A percentile compares a stretch with the other conserved stretches of the same genome.
Conservation (phyloP, 92 coral and sea anemone species). For the Siderastrea siderea region DNA sequence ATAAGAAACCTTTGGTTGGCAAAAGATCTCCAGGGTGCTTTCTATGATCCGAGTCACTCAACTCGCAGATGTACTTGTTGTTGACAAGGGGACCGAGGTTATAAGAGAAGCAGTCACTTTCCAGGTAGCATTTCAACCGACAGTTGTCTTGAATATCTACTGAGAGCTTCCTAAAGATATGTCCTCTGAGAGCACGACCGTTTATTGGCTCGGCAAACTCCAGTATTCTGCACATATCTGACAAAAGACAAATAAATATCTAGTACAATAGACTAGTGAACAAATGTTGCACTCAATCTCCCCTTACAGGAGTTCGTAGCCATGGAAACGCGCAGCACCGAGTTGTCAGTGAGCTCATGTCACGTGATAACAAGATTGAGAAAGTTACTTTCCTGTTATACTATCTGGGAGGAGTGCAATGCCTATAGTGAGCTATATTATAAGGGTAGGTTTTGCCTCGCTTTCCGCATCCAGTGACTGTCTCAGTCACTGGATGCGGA, state of each 20-base stretch:
- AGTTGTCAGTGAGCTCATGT: no score
- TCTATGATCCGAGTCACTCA: constrained; percentile 13
- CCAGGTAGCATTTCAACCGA: constrained; percentile 13
- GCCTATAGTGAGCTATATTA: no score
- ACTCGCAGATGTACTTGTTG: constrained; percentile 1
- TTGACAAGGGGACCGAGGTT: not conserved
- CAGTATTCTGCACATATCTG: not conserved
- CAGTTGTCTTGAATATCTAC: not conserved
- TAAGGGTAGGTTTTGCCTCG: no score
- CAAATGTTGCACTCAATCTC: no score
- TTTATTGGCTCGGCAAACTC: not conserved
- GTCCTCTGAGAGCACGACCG: not conserved
- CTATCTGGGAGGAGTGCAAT: no score
- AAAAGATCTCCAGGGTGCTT: constrained; percentile 1
- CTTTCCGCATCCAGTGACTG: no score
- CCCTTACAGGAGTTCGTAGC: not conserved
- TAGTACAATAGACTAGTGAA: not conserved
- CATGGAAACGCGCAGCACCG: not conserved
- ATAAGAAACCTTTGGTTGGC: not conserved
- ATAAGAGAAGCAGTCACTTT: constrained; percentile 10
- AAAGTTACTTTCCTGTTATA: no score
- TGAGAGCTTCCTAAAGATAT: not conserved
- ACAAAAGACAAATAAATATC: not conserved
- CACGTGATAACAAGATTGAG: no score
- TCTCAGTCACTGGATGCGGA: no score